phyloP scores from a whole-genome alignment of 2,113 vertebrate genomes.

The Mobula hypostoma region DNA sequence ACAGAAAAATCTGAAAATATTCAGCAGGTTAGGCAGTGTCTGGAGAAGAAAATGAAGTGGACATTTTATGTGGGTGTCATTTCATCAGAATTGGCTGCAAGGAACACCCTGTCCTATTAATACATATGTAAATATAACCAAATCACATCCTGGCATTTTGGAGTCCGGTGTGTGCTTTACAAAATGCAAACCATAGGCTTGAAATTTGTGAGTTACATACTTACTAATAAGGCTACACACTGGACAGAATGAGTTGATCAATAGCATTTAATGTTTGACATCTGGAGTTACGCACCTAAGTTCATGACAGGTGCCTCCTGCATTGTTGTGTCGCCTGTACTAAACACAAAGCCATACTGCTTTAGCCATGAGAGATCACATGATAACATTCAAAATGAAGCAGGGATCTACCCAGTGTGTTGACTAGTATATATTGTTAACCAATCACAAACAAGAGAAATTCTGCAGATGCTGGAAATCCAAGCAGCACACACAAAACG shows the following conservation, averaged over 20 bases:
- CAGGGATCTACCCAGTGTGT: not conserved
- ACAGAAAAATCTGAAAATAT: too few species aligned
- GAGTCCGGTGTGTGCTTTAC: not conserved
- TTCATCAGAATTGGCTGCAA: not conserved
- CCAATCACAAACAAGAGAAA: too few species aligned
- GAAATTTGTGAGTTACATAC: not conserved
- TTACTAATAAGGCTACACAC: not conserved
- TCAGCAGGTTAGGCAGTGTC: too few species aligned
- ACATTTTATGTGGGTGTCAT: too few species aligned
- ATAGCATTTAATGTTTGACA: not conserved
- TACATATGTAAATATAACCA: not conserved
- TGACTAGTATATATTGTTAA: not conserved
- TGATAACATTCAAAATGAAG: not conserved
- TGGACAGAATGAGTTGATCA: not conserved
- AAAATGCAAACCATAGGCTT: not conserved
- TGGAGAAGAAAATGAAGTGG: too few species aligned
- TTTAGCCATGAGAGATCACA: not conserved
- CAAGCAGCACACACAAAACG: too few species aligned
- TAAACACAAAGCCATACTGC: not conserved
- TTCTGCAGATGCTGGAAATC: too few species aligned
- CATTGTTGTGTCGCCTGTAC: not conserved
- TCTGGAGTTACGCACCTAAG: not conserved
- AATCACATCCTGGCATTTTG: not conserved
- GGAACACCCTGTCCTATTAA: not conserved
- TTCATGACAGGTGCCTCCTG: not conserved